Base-by-base conservation (phyloP, 2,888 invertebrate genomes). In the Drosophila greeni region DNA sequence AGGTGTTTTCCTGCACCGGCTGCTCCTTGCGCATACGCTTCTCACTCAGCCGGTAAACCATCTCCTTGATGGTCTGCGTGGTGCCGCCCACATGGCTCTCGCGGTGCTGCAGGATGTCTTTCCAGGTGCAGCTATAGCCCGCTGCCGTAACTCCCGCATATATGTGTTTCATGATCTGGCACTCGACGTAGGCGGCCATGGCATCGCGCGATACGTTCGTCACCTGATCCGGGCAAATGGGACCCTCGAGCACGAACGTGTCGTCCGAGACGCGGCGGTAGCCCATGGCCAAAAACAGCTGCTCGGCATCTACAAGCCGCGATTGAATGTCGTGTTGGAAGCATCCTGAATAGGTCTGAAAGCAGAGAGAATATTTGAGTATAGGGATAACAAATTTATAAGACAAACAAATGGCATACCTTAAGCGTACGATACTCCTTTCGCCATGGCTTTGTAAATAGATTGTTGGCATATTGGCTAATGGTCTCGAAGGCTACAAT, bases 401-500 rank as follows among this genome's bases (percentile, higher is more conserved):
- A 8, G 18, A n/a, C 3, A 11, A 45, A 31, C 23, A 5, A 9
- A 9, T 14, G 4, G 24, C 51, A 87, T 85, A 96, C 96, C 91
- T 95, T 92, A 68, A 97, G 92, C 67, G 92, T 91, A 76, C 92
- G 91, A 87, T 95, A 97, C 87, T 97, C 97, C 87, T 93, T 94
- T 74, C 97, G 90, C 97, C 97, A 97, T 5, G 96, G 96, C 86
- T 96, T 95, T 14, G 94, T 92, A 54, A 95, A 90, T 66, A 97
- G 90, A 89, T 97, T 96, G 59, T 93, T 94, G 3, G 96, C 96
- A 87, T 97, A 97, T 73, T 94, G 91, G 65, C 95, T 95, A 72
- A 97, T 91, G 33, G 95, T 94, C 78, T 94, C 94, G 92, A 95
- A 97, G 14, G 96, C 96, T 47, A 93, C 91, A 29, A 94, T 93